These are phyloP conservation scores for Zaprionus camerounensis DNA, from an alignment of 1,140 invertebrate genomes.

Conservation along the genomic window DNA sequence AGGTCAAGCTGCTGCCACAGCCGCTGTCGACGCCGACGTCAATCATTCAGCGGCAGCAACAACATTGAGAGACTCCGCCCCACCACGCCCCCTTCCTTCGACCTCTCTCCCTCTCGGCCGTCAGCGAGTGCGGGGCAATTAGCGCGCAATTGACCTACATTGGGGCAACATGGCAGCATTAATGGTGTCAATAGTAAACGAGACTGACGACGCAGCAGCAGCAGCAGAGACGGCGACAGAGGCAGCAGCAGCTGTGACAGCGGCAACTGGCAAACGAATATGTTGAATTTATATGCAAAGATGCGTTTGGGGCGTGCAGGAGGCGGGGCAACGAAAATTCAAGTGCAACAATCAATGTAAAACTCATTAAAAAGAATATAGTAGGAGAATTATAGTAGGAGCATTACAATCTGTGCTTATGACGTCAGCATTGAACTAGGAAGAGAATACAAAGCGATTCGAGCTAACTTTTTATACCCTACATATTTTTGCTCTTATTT, in stretches of 20 bases:
- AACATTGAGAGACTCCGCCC: conserved; percentile 62
- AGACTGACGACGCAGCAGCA: conserved; percentile 63
- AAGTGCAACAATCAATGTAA: conserved; percentile 50
- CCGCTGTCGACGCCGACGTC: conserved; percentile 21
- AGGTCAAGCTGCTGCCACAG: conserved; percentile 58
- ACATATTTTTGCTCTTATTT: too few relatives aligned
- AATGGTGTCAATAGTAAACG: conserved; percentile 83
- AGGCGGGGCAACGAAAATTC: conserved; percentile 9
- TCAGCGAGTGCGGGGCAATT: conserved; percentile 80
- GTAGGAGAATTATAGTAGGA: too few relatives aligned
- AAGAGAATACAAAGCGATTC: neutral
- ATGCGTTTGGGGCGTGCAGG: conserved; percentile 1
- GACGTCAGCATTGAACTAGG: conserved; percentile 22
- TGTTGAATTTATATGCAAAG: conserved; percentile 55
- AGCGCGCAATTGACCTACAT: conserved; percentile 83
- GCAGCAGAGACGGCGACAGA: conserved; percentile 19
- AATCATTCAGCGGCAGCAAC: conserved; percentile 49
- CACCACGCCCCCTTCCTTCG: neutral
- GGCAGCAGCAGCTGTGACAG: conserved; percentile 30
- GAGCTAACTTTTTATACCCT: neutral
- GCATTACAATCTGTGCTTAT: neutral
- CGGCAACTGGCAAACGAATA: conserved; percentile 51
- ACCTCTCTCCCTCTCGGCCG: conserved; percentile 40
- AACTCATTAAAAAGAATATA: conserved; percentile 27
- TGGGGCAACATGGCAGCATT: conserved; percentile 74